phyloP scores from a whole-genome alignment of 2,888 invertebrate species.

The Aleiodes leptofemur region DNA sequence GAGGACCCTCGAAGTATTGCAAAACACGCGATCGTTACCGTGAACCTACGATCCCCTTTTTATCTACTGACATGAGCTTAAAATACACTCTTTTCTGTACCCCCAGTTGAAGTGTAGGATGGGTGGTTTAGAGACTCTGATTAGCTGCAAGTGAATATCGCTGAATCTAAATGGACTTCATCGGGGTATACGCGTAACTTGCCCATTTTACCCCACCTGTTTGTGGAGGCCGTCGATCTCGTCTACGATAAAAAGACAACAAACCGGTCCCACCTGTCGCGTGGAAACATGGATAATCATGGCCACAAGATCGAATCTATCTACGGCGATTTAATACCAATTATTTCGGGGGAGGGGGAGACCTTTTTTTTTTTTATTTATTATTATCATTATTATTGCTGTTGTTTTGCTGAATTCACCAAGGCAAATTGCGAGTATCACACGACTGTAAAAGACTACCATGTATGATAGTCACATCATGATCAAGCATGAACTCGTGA shows the following conservation, averaged over 20 bases:
- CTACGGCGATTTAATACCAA: slow-evolving; percentile 69
- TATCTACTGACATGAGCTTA: slow-evolving; percentile 16
- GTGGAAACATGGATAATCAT: slow-evolving; percentile 54
- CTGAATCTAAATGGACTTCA: slow-evolving; percentile 57
- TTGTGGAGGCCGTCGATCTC: slow-evolving; percentile 53
- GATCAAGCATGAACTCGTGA: slow-evolving; percentile 26
- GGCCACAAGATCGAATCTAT: slow-evolving; percentile 63
- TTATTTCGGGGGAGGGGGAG: slow-evolving; percentile 60
- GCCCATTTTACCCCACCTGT: slow-evolving; percentile 28
- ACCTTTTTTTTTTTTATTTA: not conserved
- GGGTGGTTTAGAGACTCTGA: slow-evolving; percentile 48
- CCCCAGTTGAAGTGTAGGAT: slow-evolving; percentile 32
- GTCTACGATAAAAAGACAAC: slow-evolving; percentile 58
- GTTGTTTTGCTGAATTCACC: slow-evolving; percentile 50
- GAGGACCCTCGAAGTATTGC: slow-evolving; percentile 35
- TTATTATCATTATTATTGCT: slow-evolving; percentile 26
- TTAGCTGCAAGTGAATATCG: slow-evolving; percentile 55
- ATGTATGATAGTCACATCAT: slow-evolving; percentile 9
- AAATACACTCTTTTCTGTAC: slow-evolving; percentile 23
- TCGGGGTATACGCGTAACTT: slow-evolving; percentile 18
- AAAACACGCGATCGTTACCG: slow-evolving; percentile 49
- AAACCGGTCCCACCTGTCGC: slow-evolving; percentile 60
- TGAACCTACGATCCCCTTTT: slow-evolving; percentile 30
- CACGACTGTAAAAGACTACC: not conserved
- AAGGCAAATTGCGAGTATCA: slow-evolving; percentile 63